Base-by-base conservation (phyloP, 92 coral and sea anemone species). In the Palythoa grandis region DNA sequence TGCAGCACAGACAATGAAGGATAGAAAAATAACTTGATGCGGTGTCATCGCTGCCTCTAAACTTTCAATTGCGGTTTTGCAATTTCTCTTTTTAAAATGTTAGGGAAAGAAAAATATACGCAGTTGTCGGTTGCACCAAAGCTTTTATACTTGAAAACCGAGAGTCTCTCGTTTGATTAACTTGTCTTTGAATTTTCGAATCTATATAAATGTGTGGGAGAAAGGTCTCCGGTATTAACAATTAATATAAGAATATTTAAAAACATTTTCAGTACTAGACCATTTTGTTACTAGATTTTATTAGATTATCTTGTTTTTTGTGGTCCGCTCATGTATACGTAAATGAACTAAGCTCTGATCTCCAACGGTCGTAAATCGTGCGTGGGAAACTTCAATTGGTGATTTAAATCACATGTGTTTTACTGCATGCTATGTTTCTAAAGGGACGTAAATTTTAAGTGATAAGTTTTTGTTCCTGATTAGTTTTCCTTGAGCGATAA, bases 161-260 rank as follows among this genome's bases (percentile, higher is more conserved):
- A 6, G 35, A 29, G 35, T 24, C 40, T 40, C 40, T 20, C 43
- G 7, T 76, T 76, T 14, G 43, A 52, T 20, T 76, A 8, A 22
- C 38, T 4, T 50, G 66, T 23, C 82, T 15, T 24, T 11, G 47
- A 50, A 53, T 24, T 6, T 3, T 19, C 9, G 69, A 63, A 63
- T 63, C 7, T 72, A 72, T 76, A 76, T 54, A 76, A 76, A 20
- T 29, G 20, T 16, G 53, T 20, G 8, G 12, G 22, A 54, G 43
- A 54, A 53, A 24, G 20, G 23, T 58, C 39, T 15, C 11, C 5
- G 74, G 25, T 76, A 76, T 76, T 76, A 76, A 52, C 82, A 76
- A 76, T 76, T 76, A 76, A 76, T 76, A 67, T 11, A 14, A 0
- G 82, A 23, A 52, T 76, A 54, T 52, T 54, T 24, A 29, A 54